Conservation (phyloP, 2,797 vertebrate species). For the Scleropages formosus region DNA sequence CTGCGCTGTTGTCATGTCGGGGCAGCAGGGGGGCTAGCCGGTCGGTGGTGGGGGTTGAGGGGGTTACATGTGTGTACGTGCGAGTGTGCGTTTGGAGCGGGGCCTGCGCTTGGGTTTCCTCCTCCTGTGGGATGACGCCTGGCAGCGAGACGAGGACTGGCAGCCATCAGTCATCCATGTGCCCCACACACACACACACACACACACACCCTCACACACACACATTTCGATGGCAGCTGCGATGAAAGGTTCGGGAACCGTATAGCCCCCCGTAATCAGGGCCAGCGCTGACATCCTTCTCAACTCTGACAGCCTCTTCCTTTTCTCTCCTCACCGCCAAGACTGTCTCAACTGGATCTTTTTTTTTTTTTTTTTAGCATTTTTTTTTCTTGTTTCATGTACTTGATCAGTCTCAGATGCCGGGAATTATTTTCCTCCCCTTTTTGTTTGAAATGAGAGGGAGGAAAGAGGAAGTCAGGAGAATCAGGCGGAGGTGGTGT, state of each 20-base stretch:
- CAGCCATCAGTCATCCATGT: conserved; percentile 63
- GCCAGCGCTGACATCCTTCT: conserved; percentile 79
- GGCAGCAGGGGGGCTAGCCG: conserved; percentile 12
- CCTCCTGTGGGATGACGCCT: conserved; percentile 56
- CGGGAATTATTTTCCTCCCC: conserved; percentile 71
- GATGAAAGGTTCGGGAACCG: conserved; percentile 77
- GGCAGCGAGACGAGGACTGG: conserved; percentile 52
- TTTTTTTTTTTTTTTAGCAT: background rate
- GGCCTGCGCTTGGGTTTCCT: conserved; percentile 52
- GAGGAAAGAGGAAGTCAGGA: conserved; percentile 19
- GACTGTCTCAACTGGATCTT: conserved; percentile 66
- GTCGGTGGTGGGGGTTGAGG: background rate
- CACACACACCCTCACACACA: no score
- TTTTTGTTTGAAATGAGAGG: conserved; percentile 18
- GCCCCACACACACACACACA: no score
- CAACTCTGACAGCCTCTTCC: conserved; percentile 82
- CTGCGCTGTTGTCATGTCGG: conserved; percentile 33
- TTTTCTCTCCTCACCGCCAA: conserved; percentile 77
- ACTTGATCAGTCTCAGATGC: conserved; percentile 82
- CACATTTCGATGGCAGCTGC: conserved; percentile 69
- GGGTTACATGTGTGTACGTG: conserved; percentile 38
- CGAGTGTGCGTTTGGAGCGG: conserved; percentile 55
- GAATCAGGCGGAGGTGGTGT: conserved; percentile 14
- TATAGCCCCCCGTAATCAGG: conserved; percentile 76
- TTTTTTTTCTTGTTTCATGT: conserved; percentile 46